Evolutionary conservation across 1,140 invertebrate species (phyloP).

Genomic region (Apocrypta bakeri): DNA sequence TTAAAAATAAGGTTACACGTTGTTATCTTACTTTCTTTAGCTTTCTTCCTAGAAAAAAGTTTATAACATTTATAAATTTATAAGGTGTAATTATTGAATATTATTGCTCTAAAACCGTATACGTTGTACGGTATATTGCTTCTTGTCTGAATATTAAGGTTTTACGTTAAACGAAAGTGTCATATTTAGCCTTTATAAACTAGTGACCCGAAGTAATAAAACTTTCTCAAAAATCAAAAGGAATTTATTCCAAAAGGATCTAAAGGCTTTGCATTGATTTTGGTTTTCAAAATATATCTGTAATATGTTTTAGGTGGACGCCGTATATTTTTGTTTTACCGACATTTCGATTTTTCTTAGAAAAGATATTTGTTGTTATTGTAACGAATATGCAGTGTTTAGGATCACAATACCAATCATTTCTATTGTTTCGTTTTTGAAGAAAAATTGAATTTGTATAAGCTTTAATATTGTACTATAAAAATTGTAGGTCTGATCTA

Average conservation of each 20-base stretch:
- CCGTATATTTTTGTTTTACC: constrained; percentile 11
- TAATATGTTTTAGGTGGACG: not conserved
- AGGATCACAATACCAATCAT: constrained; percentile 27
- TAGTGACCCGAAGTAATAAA: constrained; percentile 64
- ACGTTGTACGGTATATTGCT: constrained; percentile 53
- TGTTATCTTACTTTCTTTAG: constrained; percentile 67
- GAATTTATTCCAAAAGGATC: constrained; percentile 38
- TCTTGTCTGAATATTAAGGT: constrained; percentile 62
- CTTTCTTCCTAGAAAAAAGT: constrained; percentile 62
- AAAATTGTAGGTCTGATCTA: constrained; percentile 38
- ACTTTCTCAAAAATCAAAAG: constrained; percentile 63
- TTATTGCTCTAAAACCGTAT: constrained; percentile 60
- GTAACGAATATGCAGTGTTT: constrained; percentile 33
- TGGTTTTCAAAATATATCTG: constrained; percentile 13
- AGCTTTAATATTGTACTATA: constrained; percentile 39
- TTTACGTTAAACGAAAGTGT: constrained; percentile 65
- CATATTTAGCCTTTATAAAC: constrained; percentile 69
- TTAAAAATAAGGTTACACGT: constrained; percentile 58
- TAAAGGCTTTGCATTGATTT: constrained; percentile 31
- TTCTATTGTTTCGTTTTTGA: constrained; percentile 40
- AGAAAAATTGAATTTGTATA: constrained; percentile 12
- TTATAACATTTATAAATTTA: constrained; percentile 73
- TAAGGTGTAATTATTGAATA: constrained; percentile 70
- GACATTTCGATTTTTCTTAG: constrained; percentile 28
- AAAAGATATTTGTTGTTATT: constrained; percentile 24